Base-by-base conservation (phyloP, 2,113 vertebrate genomes). In the Calypte anna region DNA sequence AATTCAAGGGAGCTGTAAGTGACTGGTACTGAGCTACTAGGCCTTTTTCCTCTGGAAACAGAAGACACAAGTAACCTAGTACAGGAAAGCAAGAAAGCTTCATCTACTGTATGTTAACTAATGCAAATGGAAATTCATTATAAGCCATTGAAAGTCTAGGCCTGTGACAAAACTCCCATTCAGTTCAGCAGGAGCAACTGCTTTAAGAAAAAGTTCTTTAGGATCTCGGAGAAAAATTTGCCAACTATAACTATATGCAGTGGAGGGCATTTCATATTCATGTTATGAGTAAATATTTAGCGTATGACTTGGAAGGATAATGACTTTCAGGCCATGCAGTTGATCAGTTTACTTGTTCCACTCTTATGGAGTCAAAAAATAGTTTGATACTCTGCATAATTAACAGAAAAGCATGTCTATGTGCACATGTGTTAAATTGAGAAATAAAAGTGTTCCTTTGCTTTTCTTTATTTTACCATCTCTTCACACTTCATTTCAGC, bases 401-500 rank as follows among this genome's bases (percentile, higher is more conserved):
- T 96, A 91, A 91, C 91, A 70, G 36, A 61, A 77, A 68, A 75
- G 31, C 36, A 6, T 43, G 54, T 87, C 9, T 40, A 54, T 86
- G 27, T 51, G 27, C 5, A 0, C 30, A 14, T 51, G 31, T 76
- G 51, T 70, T 40, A 59, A 73, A 91, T 74, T 59, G 24, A 76
- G 59, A 38, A 23, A 81, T 69, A 69, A 55, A 3, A 46, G 27
- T 70, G 24, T 88, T 93, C 50, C 50, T 78, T 84, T 85, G 62
- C 64, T 24, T 73, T 91, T 94, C 78, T 93, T 94, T 82, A 44
- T 95, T 90, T 95, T 90, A 87, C 86, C 85, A 79, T 93, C 68
- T 66, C 79, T 97, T 98, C 94, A 95, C 87, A 93, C 90, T 97
- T 93, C 91, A 95, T 94, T 97, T 97, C 88, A 92, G 91, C 67